Evolutionary conservation across 2,113 vertebrate species (phyloP), one percentile per base, ranked within the genome.

Genomic region (Mustelus asterias): DNA sequence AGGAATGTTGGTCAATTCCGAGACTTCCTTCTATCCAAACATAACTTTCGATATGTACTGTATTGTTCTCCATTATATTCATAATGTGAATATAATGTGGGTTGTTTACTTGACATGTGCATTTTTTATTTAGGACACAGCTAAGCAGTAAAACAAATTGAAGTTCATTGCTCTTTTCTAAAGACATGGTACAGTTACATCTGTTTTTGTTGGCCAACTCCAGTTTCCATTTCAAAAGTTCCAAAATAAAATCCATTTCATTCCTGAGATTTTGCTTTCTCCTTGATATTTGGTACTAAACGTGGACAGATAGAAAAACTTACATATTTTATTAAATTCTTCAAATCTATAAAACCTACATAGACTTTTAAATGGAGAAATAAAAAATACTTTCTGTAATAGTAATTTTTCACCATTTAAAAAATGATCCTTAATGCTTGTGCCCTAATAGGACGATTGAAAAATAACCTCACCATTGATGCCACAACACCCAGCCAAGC

Each of bases 231-330:
- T 65, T 65, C 63, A 92, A 65, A 33, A 65, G 60, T 92, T 92
- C 16, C 33, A 92, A 65, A 92, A 65, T 92, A 65, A 37, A 92
- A 37, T 93, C 60, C 18, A 93, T 18, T 93, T 65, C 33, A 93
- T 93, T 93, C 60, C 60, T 93, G 89, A 93, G 89, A 60, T 93
- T 93, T 92, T 92, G 58, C n/a, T 92, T 33, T 63, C 58, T 63
- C 58, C 44, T 24, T 44, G 8, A 37, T 93, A 33, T 67, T 93
- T 11, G 16, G 14, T 63, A 65, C 14, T 33, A 93, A 93, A 29
- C 63, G 58, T 63, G 13, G 33, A 92, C n/a, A n/a, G 54, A 92
- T 92, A 63, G 60, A 63, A 93, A 20, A 93, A 65, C 16, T 65
- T 37, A n/a, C 89, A 92, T n/a, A 65, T 44, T 63, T 65, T 18